phyloP scores from a whole-genome alignment of 2,113 vertebrate species.

The Chiloscyllium plagiosum region DNA sequence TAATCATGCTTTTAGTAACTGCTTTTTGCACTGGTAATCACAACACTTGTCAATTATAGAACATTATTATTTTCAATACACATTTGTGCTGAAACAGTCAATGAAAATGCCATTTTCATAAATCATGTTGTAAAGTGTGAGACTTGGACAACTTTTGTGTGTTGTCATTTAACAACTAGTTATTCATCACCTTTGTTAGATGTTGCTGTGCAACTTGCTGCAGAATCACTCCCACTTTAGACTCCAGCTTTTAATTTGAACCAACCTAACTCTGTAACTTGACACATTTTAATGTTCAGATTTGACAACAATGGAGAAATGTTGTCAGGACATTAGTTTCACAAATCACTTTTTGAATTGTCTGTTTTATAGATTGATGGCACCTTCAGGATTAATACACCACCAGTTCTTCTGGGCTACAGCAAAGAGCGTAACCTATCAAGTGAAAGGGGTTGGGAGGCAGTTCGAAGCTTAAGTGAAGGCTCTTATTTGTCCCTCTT shows the following conservation, averaged over 20 bases:
- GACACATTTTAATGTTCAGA: neutral
- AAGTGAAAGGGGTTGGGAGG: slow-evolving; percentile 63
- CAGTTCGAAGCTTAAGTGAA: slow-evolving; percentile 62
- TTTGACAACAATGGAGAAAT: neutral
- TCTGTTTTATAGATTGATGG: slow-evolving; percentile 74
- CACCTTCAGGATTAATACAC: slow-evolving; percentile 80
- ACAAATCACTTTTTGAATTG: neutral
- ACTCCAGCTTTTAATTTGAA: neutral
- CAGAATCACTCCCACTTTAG: neutral
- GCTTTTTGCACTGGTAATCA: neutral
- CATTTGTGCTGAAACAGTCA: neutral
- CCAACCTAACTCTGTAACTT: neutral
- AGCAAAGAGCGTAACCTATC: slow-evolving; percentile 69
- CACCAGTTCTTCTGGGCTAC: slow-evolving; percentile 89
- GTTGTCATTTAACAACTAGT: neutral
- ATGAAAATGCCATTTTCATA: neutral
- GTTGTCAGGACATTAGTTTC: neutral
- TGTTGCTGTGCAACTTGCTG: neutral
- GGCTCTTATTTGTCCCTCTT: slow-evolving; percentile 87
- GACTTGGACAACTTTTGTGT: neutral
- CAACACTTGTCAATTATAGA: neutral
- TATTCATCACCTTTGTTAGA: neutral
- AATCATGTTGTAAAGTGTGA: neutral
- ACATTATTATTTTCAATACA: neutral
- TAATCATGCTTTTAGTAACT: neutral